Base-by-base conservation (phyloP, 2,797 vertebrate genomes). In the Craterocephalus amniculus region DNA sequence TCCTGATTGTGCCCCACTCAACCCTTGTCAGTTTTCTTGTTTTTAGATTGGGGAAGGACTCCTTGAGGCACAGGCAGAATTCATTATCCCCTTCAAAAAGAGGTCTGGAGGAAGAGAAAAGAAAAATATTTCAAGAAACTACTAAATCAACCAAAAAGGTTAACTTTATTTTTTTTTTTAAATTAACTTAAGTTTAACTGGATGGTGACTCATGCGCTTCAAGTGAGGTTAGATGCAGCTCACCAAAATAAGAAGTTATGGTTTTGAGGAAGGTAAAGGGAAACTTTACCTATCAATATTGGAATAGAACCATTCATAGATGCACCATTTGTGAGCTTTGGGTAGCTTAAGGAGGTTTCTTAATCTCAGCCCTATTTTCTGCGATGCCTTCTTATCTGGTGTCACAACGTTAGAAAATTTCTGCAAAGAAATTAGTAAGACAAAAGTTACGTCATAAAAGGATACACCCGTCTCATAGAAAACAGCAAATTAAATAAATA, bases 281-380 rank as follows among this genome's bases (percentile, higher is more conserved):
- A 66, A 32, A 61, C 18, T 59, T 79, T 95, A 99, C 98, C 97
- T 97, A 94, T 99, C 98, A 78, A 99, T 98, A 85, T 99, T 99
- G 64, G 98, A 98, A 88, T 99, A 99, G 93, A 99, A 99, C 98
- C 98, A 99, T 86, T 99, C 98, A 1, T 99, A 99, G 91, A 99
- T 99, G 90, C 98, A 99, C 98, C 98, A 99, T 90, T 99, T 99
- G 92, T 99, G 98, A 62, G 98, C 98, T 95, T 99, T 99, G 71
- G 98, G 98, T 63, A 99, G 95, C 78, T 99, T 99, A 18, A 99
- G 94, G 27, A 99, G 95, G 83, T 99, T 99, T 83, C 98, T 95
- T 86, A 99, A 93, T 73, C 98, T 93, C 76, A 99, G 94, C n/a
- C 97, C 98, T 79, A 99, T 99, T 94, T 96, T 98, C 91, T 99